A percentile compares a stretch with the other conserved stretches of the same genome.
Evolutionary conservation across 2,797 vertebrate species (phyloP).

Genomic region (Neopelma chrysocephalum): DNA sequence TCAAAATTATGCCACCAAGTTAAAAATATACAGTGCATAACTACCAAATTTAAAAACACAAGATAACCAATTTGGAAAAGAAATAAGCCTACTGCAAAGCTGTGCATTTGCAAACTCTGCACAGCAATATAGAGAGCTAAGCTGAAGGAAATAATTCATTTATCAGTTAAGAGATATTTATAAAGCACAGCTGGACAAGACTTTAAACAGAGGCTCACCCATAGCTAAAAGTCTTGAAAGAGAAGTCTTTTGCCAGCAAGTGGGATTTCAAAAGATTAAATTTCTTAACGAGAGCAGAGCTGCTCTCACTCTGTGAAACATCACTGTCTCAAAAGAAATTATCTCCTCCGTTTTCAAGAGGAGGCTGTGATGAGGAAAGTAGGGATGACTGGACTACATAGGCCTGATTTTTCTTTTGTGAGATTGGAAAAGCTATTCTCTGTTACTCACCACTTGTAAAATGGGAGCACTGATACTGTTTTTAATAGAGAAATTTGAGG

Average conservation of each 20-base stretch:
- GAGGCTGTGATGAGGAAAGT: background rate
- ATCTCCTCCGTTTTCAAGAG: background rate
- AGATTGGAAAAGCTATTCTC: background rate
- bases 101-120: background rate
- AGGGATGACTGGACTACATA: background rate
- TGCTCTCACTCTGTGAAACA: background rate
- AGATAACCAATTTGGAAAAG: background rate
- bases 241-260: conserved; percentile 20
- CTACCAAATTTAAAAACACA: background rate
- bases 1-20: background rate
- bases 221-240: conserved; percentile 2
- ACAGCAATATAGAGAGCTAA: background rate
- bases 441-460: background rate
- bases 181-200: conserved; percentile 41
- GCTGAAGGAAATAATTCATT: conserved; percentile 42
- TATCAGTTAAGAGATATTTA: conserved; percentile 41
- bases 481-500: background rate
- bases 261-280: conserved; percentile 6
- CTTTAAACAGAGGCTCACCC: conserved; percentile 18
- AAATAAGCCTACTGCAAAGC: background rate
- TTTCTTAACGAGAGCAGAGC: conserved; percentile 1
- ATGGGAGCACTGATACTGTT: background rate
- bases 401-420: background rate
- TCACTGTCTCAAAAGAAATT: conserved; percentile 12
- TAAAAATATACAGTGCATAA: background rate